Percentiles rank a stretch among this genome's conserved stretches.
These are phyloP conservation scores for Orius insidiosus DNA, from an alignment of 1,140 invertebrate species.

Conservation along the genomic window DNA sequence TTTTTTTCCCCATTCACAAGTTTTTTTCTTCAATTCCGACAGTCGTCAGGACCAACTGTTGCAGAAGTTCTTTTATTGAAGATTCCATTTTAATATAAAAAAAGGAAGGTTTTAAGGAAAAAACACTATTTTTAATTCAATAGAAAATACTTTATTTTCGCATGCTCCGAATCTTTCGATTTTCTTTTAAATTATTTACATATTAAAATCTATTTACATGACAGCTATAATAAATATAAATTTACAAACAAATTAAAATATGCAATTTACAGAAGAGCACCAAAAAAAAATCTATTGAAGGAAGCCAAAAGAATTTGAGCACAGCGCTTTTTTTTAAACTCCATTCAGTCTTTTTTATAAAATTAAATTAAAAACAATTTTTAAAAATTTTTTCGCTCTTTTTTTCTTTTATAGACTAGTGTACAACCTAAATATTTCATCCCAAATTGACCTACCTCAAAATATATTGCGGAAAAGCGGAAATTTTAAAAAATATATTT, in stretches of 20 bases:
- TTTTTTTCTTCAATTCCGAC: too few relatives aligned
- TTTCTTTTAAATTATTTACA: constrained; percentile 6
- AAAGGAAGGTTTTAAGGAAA: background rate
- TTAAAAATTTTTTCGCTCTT: background rate
- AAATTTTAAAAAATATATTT: background rate
- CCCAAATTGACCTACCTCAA: background rate
- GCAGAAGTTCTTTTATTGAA: too few relatives aligned
- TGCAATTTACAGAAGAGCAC: constrained; percentile 5
- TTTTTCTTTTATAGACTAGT: background rate
- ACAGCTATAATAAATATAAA: constrained; percentile 9
- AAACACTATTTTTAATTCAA: background rate
- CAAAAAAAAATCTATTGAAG: constrained; percentile 10
- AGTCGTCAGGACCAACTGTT: too few relatives aligned
- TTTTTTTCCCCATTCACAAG: too few relatives aligned
- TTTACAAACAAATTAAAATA: constrained; percentile 6
- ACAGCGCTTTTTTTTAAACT: constrained; percentile 7
- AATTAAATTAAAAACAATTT: background rate
- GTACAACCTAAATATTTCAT: background rate
- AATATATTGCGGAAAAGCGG: background rate
- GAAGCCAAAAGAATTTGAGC: constrained; percentile 13
- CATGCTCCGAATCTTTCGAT: too few relatives aligned
- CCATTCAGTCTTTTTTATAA: background rate
- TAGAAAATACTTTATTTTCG: too few relatives aligned
- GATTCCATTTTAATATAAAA: too few relatives aligned
- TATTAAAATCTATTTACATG: constrained; percentile 5